A percentile compares a stretch with the other conserved stretches of the same genome.
phyloP scores from a whole-genome alignment of 2,888 invertebrate species.

The Nysson spinosus region DNA sequence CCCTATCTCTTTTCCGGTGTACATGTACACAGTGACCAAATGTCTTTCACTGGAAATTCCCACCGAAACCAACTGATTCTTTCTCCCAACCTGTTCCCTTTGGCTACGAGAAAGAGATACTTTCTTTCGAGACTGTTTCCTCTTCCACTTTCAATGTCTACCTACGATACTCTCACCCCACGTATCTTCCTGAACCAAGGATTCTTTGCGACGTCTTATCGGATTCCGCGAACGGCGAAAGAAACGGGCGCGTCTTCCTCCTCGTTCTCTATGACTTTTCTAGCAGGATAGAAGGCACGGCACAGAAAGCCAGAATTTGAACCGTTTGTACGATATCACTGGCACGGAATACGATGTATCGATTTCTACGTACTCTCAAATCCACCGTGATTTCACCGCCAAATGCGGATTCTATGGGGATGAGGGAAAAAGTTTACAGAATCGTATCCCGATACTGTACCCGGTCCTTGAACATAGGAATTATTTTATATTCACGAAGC shows the following conservation, averaged over 20 bases:
- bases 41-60: constrained; percentile 26
- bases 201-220: constrained; percentile 47
- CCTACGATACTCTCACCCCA: constrained; percentile 8
- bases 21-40: not conserved
- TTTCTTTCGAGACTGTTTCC: too few relatives aligned
- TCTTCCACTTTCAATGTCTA: constrained; percentile 1
- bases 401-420: too few relatives aligned
- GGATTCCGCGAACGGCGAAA: constrained; percentile 50
- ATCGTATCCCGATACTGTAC: too few relatives aligned
- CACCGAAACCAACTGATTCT: constrained; percentile 17
- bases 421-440: too few relatives aligned
- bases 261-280: constrained; percentile 14
- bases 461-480: too few relatives aligned
- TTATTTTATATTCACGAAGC: too few relatives aligned
- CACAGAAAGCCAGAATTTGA: constrained; percentile 23
- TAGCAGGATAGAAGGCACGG: not conserved
- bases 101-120: too few relatives aligned
- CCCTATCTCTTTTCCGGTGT: not conserved
- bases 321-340: constrained; percentile 31
- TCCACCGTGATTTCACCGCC: too few relatives aligned
- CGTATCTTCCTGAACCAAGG: constrained; percentile 9
- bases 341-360: too few relatives aligned
- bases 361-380: too few relatives aligned
- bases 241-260: constrained; percentile 35
- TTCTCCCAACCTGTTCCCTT: constrained; percentile 5